A percentile compares a stretch with the other conserved stretches of the same genome.
phyloP scores from a whole-genome alignment of 2,797 vertebrate genomes.

The Enteromius argenteus region DNA sequence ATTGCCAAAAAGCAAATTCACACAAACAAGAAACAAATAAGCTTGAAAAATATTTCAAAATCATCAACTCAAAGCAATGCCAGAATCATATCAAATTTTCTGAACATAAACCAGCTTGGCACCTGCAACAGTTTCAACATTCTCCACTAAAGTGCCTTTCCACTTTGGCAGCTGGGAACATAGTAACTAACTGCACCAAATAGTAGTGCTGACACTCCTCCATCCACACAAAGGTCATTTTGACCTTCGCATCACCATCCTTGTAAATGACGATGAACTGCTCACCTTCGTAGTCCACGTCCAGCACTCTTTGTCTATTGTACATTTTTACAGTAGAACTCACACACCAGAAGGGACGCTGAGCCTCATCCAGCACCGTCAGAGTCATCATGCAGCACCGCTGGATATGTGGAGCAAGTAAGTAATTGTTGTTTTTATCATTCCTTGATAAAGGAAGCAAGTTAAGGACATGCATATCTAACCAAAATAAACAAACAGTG shows the following conservation, averaged over 20 bases:
- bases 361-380: constrained; percentile 85
- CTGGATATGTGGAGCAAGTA: constrained; percentile 70
- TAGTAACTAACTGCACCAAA: constrained; percentile 79
- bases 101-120: background rate
- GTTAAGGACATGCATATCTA: background rate
- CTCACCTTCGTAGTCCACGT: constrained; percentile 76
- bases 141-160: constrained; percentile 81
- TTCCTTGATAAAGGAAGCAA: background rate
- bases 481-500: background rate
- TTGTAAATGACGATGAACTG: constrained; percentile 74
- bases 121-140: background rate
- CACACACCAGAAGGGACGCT: constrained; percentile 87
- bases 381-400: constrained; percentile 87
- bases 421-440: background rate
- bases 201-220: constrained; percentile 77
- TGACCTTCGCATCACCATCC: constrained; percentile 80
- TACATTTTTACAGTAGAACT: constrained; percentile 78
- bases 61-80: constrained; percentile 16
- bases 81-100: background rate
- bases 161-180: constrained; percentile 77
- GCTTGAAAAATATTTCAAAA: background rate
- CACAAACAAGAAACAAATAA: background rate
- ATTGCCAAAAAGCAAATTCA: background rate
- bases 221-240: constrained; percentile 77
- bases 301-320: constrained; percentile 23